These are phyloP conservation scores for Cataglyphis rosenhaueri DNA, from an alignment of 2,888 invertebrate species.

Conservation along the genomic window DNA sequence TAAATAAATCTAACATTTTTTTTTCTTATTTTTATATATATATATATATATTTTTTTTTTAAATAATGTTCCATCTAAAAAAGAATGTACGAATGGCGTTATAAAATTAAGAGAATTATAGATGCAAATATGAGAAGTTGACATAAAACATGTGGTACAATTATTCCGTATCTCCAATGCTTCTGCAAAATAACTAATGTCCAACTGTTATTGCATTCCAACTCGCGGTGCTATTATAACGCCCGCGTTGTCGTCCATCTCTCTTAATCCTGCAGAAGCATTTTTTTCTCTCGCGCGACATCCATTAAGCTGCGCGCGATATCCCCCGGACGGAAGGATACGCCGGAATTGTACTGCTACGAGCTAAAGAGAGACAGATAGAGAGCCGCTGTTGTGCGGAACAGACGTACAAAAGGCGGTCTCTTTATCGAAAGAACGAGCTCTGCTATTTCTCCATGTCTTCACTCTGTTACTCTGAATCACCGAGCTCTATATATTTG, in stretches of 20 bases:
- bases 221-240: slow-evolving; percentile 48
- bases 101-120: slow-evolving; percentile 1
- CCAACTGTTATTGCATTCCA: slow-evolving; percentile 62
- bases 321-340: slow-evolving; percentile 54
- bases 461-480: slow-evolving; percentile 23
- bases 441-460: slow-evolving; percentile 27
- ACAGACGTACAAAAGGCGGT: slow-evolving; percentile 34
- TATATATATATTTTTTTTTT: not conserved
- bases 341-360: slow-evolving; percentile 40
- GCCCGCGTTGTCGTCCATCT: slow-evolving; percentile 53
- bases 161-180: slow-evolving; percentile 24
- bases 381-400: slow-evolving; percentile 31
- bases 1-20: not conserved
- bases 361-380: slow-evolving; percentile 44
- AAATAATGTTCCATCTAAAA: not conserved
- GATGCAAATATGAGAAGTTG: slow-evolving; percentile 45
- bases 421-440: slow-evolving; percentile 41
- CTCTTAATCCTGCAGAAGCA: slow-evolving; percentile 53
- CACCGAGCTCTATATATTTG: not conserved
- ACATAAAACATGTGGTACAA: slow-evolving; percentile 36
- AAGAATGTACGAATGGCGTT: not conserved
- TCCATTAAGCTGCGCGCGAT: slow-evolving; percentile 64
- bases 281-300: slow-evolving; percentile 42
- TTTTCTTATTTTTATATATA: not conserved
- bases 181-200: slow-evolving; percentile 60